Percentiles rank a stretch among this genome's conserved stretches.
phyloP scores from a whole-genome alignment of 2,113 vertebrate genomes.

The western clawed frog (Xenopus tropicalis) region UCB_Xtro_10.0 CM004450.2:67463501-67464000 shows the following conservation, averaged over 20 bases:
- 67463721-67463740: conserved; percentile 51
- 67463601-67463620: conserved; percentile 48
- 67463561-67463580: conserved; percentile 45
- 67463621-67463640: conserved; percentile 40
- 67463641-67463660: conserved; percentile 71
- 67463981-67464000: conserved; percentile 65
- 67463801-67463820: conserved; percentile 65
- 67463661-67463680: conserved; percentile 58
- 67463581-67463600: conserved; percentile 47
- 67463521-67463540: conserved; percentile 39
- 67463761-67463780: conserved; percentile 67
- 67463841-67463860: conserved; percentile 54
- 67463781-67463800: conserved; percentile 54
- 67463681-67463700: conserved; percentile 44
- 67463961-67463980: conserved; percentile 63
- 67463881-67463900: conserved; percentile 68
- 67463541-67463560: conserved; percentile 36
- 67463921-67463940: conserved; percentile 52
- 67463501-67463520: conserved; percentile 33
- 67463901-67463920: conserved; percentile 62
- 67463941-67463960: conserved; percentile 56
- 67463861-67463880: conserved; percentile 54
- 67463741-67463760: conserved; percentile 50
- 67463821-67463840: conserved; percentile 56
- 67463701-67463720: conserved; percentile 73